phyloP scores from a whole-genome alignment of 2,888 invertebrate species.

The Macrophya alboannulata region DNA sequence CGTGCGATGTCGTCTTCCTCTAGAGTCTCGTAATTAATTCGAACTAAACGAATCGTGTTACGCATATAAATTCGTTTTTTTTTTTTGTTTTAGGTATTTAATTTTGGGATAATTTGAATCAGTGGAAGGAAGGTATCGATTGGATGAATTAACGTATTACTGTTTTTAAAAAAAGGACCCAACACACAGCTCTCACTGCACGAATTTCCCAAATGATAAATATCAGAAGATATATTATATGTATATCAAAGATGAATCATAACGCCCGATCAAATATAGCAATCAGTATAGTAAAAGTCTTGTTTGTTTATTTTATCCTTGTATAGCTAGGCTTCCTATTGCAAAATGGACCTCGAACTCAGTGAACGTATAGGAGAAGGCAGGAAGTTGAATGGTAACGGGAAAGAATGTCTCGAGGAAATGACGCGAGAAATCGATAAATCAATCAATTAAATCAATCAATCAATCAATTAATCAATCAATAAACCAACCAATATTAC shows the following conservation, averaged over 20 bases:
- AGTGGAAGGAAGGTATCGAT: neutral
- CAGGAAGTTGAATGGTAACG: constrained; percentile 39
- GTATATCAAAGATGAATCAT: neutral
- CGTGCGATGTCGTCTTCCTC: neutral
- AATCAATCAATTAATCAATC: constrained; percentile 32
- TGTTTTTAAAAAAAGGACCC: neutral
- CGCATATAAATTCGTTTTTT: neutral
- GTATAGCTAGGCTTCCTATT: constrained; percentile 37
- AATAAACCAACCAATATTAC: neutral
- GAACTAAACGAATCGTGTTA: neutral
- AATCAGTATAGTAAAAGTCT: neutral
- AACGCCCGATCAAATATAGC: neutral
- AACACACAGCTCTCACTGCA: neutral
- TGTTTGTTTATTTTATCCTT: constrained; percentile 40
- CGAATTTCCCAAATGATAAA: neutral
- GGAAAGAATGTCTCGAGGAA: constrained; percentile 45
- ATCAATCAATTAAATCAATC: constrained; percentile 25
- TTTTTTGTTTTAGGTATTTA: neutral
- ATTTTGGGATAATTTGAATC: neutral
- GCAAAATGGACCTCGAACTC: constrained; percentile 53
- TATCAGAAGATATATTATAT: neutral
- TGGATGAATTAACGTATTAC: neutral
- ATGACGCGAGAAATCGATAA: constrained; percentile 30
- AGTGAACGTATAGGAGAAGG: constrained; percentile 45
- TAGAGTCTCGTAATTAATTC: neutral